Base-by-base conservation (phyloP, 2,888 invertebrate genomes). In the Hypomecis punctinalis region DNA sequence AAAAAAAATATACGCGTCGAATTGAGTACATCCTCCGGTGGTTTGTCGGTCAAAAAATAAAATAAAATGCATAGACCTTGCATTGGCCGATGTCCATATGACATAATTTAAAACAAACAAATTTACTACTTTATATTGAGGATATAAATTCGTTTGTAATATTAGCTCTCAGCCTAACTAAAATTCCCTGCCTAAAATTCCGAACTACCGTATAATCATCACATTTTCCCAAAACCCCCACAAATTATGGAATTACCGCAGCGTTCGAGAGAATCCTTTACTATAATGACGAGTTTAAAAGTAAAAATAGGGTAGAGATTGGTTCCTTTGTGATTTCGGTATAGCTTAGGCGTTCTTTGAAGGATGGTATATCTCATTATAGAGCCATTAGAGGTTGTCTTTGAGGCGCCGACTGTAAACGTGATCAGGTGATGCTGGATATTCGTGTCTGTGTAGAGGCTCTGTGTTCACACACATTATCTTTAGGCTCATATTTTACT, bases 251-350 rank as follows among this genome's bases (percentile, higher is more conserved):
- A 53, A 56, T 53, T 46, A 47, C 13, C 13, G 36, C 36, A 47
- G 23, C 43, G 35, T 63, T 48, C 51, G 51, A 45, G 35, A 9
- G 54, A 65, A 63, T 43, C 59, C 61, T 63, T 62, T 56, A 47
- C 52, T 49, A 55, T 66, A 67, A 70, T 68, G 60, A 66, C 51
- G 61, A 58, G 47, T 46, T 55, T 48, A 39, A 54, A 57, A 63
- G 65, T 54, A 61, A 53, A 58, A 69, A 61, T 56, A 53, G 54
- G 52, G 10, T 59, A 49, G 52, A 61, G 68, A 68, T 68, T 68
- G 61, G 59, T 40, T 51, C 57, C 67, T 62, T 66, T 67, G 65
- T 63, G 61, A 60, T 59, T 56, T 56, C 13, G 46, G 59, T 63
- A 36, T 53, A 11, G 54, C 58, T 46, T 62, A 35, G 37, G 11